phyloP scores from a whole-genome alignment of 2,888 invertebrate genomes.

The Helicoverpa assulta region DNA sequence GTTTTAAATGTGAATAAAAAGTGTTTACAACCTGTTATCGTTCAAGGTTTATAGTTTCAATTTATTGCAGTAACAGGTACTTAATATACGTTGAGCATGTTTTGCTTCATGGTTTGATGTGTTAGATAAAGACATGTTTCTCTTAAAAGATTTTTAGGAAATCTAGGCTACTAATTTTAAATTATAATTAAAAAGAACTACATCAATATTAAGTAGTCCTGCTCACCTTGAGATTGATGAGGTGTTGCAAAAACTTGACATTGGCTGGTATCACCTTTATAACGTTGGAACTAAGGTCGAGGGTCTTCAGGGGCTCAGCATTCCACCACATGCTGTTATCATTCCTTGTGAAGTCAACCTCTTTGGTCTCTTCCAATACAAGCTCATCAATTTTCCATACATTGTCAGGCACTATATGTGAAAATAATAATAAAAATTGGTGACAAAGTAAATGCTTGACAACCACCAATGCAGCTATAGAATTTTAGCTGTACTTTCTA shows the following conservation, averaged over 20 bases:
- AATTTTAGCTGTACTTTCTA: background rate
- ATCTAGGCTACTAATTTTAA: background rate
- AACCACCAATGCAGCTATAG: background rate
- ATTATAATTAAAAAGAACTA: conserved; percentile 5
- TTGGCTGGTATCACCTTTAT: conserved; percentile 91
- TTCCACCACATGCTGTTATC: conserved; percentile 95
- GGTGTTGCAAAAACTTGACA: conserved; percentile 92
- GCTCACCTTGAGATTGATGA: conserved; percentile 93
- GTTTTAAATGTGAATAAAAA: background rate
- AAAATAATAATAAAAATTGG: conserved; percentile 16
- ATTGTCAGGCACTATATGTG: conserved; percentile 92
- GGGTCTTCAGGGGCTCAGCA: conserved; percentile 93
- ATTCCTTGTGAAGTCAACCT: conserved; percentile 90
- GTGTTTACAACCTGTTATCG: background rate
- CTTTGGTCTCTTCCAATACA: conserved; percentile 90
- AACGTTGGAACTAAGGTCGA: conserved; percentile 94
- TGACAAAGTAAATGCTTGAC: no score
- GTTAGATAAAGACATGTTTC: background rate
- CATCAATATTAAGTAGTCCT: conserved; percentile 4
- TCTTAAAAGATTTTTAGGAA: background rate
- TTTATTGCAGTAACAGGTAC: background rate
- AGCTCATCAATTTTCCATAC: conserved; percentile 93
- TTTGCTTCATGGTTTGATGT: background rate
- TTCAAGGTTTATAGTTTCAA: background rate
- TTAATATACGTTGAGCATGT: conserved; percentile 3